Evolutionary conservation across 2,888 invertebrate genomes (phyloP), one percentile per base, ranked within the genome.

Genomic region (Drosophila acutilabella): DNA sequence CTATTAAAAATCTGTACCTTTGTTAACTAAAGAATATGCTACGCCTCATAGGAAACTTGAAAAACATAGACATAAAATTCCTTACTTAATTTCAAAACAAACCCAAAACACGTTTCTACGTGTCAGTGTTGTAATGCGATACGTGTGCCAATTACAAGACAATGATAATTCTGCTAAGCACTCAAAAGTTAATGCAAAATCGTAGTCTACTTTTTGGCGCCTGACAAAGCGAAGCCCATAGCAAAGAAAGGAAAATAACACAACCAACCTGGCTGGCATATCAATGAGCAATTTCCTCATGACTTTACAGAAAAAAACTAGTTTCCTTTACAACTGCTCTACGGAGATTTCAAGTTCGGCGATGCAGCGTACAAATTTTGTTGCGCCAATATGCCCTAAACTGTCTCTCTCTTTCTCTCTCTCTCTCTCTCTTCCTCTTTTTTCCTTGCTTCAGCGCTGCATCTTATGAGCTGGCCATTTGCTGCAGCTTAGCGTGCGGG

Each of bases 121-220:
- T 40, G 54, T 13, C 36, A 42, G 23, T 20, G 42, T 13, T 26
- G 42, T 74, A 74, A 79, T 79, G 79, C 7, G 61, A 51, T 54
- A 79, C 79, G 76, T 76, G 75, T 53, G 30, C 52, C 79, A 76
- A 76, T 76, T 76, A 76, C 65, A 59, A 53, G 71, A 51, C 64
- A 70, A 59, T 75, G 75, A 75, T 74, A 69, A 75, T 78, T 64
- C 79, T 18, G 33, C 26, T 41, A 48, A 52, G 45, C 40, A 41
- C 52, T 51, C 16, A 20, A 36, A 56, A 54, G 38, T 54, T 45
- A 40, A 40, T 38, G 38, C 30, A 33, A 53, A 58, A 74, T 36
- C 48, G 48, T 53, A 41, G 53, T 23, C 40, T 40, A 57, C 75
- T 74, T 50, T 60, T 57, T 60, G 50, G 71, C 57, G 50, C 40